phyloP scores from a whole-genome alignment of 2,113 vertebrate genomes.

The Oreocharis arfaki region DNA sequence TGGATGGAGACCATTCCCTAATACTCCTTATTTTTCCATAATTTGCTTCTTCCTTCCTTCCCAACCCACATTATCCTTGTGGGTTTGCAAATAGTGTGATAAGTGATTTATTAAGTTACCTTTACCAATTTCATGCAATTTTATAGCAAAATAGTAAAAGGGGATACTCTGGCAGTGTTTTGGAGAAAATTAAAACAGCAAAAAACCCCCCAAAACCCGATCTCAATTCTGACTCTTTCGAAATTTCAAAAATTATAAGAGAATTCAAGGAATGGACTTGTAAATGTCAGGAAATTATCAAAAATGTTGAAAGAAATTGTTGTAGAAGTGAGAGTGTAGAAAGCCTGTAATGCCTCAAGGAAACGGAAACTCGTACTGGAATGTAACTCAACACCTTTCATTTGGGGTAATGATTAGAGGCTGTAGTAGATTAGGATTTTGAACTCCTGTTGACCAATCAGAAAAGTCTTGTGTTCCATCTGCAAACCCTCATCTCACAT shows the following conservation, averaged over 20 bases:
- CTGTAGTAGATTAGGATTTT: background rate
- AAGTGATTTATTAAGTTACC: background rate
- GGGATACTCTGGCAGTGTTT: background rate
- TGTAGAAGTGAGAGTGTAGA: background rate
- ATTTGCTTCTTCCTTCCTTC: background rate
- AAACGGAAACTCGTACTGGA: background rate
- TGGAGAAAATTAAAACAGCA: background rate
- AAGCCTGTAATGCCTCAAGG: background rate
- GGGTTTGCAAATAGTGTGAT: background rate
- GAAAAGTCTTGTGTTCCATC: background rate
- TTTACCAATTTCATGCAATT: background rate
- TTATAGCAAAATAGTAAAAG: background rate
- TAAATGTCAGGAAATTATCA: background rate
- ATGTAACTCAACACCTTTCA: background rate
- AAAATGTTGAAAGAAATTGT: background rate
- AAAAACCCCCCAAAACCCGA: background rate
- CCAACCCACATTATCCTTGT: background rate
- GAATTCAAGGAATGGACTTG: background rate
- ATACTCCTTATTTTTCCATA: background rate
- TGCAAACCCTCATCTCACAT: background rate
- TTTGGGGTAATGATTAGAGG: background rate
- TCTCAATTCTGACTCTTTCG: background rate
- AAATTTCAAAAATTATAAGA: background rate
- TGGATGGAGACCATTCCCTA: background rate
- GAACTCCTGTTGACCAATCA: background rate